These are phyloP conservation scores for Oreochromis grahami DNA, from an alignment of 2,797 vertebrate genomes.

Conservation along the genomic window DNA sequence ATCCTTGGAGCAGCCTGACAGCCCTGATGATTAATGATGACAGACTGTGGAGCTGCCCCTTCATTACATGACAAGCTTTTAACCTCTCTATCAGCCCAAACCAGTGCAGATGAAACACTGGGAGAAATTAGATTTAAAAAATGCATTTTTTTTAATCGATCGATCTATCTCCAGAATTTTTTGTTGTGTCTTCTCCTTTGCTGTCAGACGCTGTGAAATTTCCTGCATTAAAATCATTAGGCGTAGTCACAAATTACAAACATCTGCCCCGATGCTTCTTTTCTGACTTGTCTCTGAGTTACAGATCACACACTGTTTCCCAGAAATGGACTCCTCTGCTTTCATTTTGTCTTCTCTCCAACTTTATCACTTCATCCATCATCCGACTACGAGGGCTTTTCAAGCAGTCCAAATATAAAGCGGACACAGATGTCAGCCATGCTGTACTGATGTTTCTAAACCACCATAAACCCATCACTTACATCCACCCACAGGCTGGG, in stretches of 20 bases:
- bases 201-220: not conserved
- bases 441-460: slow-evolving; percentile 68
- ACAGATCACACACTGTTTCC: slow-evolving; percentile 44
- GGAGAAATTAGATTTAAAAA: not conserved
- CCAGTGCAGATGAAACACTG: not conserved
- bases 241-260: slow-evolving; percentile 29
- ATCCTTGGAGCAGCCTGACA: slow-evolving; percentile 55
- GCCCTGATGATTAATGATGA: slow-evolving; percentile 72
- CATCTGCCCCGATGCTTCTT: slow-evolving; percentile 35
- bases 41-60: slow-evolving; percentile 58
- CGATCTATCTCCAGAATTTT: not conserved
- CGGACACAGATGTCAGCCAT: slow-evolving; percentile 68
- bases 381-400: slow-evolving; percentile 66
- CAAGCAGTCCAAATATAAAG: slow-evolving; percentile 73
- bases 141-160: not conserved
- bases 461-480: slow-evolving; percentile 66
- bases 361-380: slow-evolving; percentile 75
- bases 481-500: slow-evolving; percentile 55
- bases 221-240: slow-evolving; percentile 44
- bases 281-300: slow-evolving; percentile 42
- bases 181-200: not conserved
- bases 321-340: slow-evolving; percentile 60
- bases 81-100: slow-evolving; percentile 52
- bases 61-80: slow-evolving; percentile 54
- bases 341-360: slow-evolving; percentile 60